Evolutionary conservation across 2,113 vertebrate species (phyloP).

Genomic region (Grus americana): DNA sequence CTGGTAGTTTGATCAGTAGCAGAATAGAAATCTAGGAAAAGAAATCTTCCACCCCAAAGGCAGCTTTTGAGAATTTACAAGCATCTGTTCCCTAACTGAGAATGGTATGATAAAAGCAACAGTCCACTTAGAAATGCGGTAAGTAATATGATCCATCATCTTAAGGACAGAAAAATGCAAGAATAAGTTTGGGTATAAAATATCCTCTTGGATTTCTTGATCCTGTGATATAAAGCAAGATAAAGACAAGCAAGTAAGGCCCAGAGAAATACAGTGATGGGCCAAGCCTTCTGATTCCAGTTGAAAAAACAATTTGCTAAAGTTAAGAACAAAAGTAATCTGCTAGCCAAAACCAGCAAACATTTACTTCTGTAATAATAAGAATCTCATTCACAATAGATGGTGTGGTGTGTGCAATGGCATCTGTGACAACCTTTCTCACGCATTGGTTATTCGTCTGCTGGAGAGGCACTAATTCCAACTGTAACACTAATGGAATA

Average conservation of each 20-base stretch:
- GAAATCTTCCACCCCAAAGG: neutral
- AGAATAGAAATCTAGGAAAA: neutral
- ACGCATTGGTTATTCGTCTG: neutral
- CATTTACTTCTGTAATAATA: neutral
- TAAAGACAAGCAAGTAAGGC: neutral
- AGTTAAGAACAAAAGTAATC: neutral
- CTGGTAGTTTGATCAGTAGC: neutral
- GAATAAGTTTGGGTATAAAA: neutral
- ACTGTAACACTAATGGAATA: neutral
- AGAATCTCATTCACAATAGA: neutral
- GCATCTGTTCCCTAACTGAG: neutral
- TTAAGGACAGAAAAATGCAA: neutral
- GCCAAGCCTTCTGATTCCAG: neutral
- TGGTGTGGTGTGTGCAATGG: neutral
- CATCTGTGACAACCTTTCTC: neutral
- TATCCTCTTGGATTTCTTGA: neutral
- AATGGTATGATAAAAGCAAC: neutral
- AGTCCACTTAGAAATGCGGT: neutral
- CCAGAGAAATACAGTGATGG: neutral
- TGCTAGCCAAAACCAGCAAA: neutral
- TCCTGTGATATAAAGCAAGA: neutral
- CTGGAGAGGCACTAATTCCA: neutral
- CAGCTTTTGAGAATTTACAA: neutral
- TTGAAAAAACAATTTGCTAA: neutral
- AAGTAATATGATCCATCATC: neutral